Conservation (phyloP, 30 jellyfish, hydroid and myxozoan genomes). For the Mastigias papua region DNA sequence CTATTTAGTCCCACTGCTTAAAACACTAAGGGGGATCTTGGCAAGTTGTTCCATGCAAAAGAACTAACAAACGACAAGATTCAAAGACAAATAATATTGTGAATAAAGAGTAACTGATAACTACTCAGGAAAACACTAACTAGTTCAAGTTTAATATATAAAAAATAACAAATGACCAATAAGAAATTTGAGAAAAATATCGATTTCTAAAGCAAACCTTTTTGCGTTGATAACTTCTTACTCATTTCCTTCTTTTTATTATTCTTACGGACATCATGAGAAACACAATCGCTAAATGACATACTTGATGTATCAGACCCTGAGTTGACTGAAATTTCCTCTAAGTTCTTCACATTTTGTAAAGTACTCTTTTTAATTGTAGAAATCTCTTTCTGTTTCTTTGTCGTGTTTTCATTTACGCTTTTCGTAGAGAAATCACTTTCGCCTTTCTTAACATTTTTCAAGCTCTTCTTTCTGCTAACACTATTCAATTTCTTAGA, state of each 20-base stretch:
- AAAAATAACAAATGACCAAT: too few species aligned
- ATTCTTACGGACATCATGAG: background rate
- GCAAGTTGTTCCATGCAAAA: too few species aligned
- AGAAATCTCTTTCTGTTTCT: background rate
- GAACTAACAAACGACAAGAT: too few species aligned
- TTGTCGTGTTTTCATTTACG: background rate
- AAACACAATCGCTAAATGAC: conserved; percentile 19
- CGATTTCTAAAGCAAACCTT: background rate
- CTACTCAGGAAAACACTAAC: too few species aligned
- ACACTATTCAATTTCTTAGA: background rate
- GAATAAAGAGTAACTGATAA: too few species aligned
- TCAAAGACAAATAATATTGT: too few species aligned
- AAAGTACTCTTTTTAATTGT: too few species aligned
- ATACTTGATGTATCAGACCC: conserved; percentile 17
- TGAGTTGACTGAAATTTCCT: background rate
- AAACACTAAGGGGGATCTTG: too few species aligned
- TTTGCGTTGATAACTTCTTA: background rate
- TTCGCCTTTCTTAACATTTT: background rate
- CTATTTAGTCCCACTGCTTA: too few species aligned
- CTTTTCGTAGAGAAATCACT: background rate
- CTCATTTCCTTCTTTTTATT: background rate
- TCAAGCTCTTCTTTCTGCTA: background rate
- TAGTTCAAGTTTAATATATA: too few species aligned
- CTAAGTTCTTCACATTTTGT: background rate
- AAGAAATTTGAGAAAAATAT: background rate